These are phyloP conservation scores for Aurelia sp. DNA, from an alignment of 30 jellyfish, hydroid and myxozoan genomes.

Conservation along the genomic window DNA sequence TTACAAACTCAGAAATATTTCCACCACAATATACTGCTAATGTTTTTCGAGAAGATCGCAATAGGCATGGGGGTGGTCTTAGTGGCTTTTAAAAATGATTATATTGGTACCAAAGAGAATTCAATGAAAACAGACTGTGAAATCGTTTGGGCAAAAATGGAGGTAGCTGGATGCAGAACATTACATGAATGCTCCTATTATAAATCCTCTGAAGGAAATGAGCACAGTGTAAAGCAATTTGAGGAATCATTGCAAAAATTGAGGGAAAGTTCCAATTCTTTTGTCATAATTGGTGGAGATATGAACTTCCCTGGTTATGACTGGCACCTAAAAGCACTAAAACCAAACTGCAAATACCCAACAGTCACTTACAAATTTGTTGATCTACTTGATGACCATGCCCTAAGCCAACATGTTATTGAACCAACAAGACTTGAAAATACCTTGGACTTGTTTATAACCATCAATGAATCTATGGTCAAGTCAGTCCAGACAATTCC, in stretches of 20 bases:
- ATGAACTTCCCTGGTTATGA: constrained; percentile 49
- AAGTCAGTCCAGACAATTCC: constrained; percentile 8
- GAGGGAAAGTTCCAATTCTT: neutral
- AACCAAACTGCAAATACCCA: constrained; percentile 32
- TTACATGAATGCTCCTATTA: constrained; percentile 1
- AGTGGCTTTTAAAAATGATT: too few species aligned
- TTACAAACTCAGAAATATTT: neutral
- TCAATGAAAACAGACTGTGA: too few species aligned
- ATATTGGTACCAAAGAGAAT: too few species aligned
- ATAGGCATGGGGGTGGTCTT: too few species aligned
- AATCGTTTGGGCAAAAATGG: constrained; percentile 2
- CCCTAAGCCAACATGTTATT: constrained; percentile 11
- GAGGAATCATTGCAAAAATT: constrained; percentile 5
- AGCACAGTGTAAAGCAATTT: constrained; percentile 12
- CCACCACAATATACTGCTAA: neutral
- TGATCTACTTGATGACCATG: constrained; percentile 7
- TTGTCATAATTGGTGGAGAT: constrained; percentile 9
- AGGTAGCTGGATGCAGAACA: neutral
- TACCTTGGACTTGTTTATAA: constrained; percentile 37
- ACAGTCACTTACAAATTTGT: constrained; percentile 16
- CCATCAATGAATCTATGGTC: constrained; percentile 1
- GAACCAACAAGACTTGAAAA: constrained; percentile 40
- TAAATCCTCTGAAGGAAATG: constrained; percentile 13
- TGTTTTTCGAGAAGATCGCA: too few species aligned
- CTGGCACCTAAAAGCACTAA: constrained; percentile 28